Base-by-base conservation (phyloP, 2,888 invertebrate genomes). In the Harmothoe impar region DNA sequence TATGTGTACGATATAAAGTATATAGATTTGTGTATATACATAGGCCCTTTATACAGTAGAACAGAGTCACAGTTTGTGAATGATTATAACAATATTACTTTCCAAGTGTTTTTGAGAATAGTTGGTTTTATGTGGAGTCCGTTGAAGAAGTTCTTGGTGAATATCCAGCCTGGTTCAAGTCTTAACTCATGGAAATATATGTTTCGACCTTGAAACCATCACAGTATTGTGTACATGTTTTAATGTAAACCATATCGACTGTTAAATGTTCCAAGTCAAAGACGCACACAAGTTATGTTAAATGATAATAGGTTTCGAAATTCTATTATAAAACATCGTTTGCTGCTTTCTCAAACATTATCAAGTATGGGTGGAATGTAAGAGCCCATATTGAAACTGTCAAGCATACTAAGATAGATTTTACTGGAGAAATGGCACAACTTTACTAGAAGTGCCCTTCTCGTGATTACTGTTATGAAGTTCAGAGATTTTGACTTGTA, bases 201-300 rank as follows among this genome's bases (percentile, higher is more conserved):
- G 29, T 77, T 77, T 25, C 25, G 17, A 77, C 77, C 81, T 35
- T 54, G 25, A 86, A 23, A 25, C 86, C 86, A 86, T 33, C 86
- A 86, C 86, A 86, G 86, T 86, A 86, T 86, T 86, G 29, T 52
- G 54, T 86, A 86, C 86, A 86, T 86, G 31, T 54, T 54, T 10
- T 20, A 86, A 86, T 25, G 52, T 81, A 33, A 33, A 81, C 33
- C 35, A 81, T n/a, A 81, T 81, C 23, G 86, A 54, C 25, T 84
- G 84, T 84, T 43, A 84, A 86, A 12, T 25, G 12, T 54, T 86
- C 23, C 52, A 29, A 86, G 86, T 86, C 86, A 84, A 81, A 86
- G 86, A 86, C 86, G 86, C 86, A 86, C 86, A 86, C 23, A 54
- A 29, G 31, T 56, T 54, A 52, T 86, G 7, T 86, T n/a, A 43